Evolutionary conservation across 2,888 invertebrate genomes (phyloP).

Genomic region (Dasysyrphus tricinctus): DNA sequence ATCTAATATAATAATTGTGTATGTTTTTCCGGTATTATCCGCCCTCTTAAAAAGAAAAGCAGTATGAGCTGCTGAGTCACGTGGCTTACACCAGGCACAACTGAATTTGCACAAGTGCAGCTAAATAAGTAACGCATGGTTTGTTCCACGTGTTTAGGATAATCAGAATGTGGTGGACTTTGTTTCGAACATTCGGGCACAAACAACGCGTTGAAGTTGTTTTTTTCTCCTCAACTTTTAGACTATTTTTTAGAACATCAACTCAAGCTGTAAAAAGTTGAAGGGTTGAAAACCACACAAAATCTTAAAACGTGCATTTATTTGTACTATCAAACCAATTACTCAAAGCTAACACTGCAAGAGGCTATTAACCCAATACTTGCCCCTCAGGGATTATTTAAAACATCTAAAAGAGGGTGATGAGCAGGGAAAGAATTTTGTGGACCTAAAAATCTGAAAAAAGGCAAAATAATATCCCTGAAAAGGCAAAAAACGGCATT

Average conservation of each 20-base stretch:
- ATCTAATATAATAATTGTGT: too few relatives aligned
- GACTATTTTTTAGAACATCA: background rate
- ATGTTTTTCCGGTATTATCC: too few relatives aligned
- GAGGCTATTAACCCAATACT: background rate
- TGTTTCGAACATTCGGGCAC: background rate
- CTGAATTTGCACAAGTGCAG: constrained; percentile 11
- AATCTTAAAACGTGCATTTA: background rate
- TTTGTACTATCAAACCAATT: background rate
- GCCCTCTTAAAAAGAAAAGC: too few relatives aligned
- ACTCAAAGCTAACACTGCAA: background rate
- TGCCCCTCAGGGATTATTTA: background rate
- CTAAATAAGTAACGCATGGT: background rate
- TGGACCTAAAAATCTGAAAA: too few relatives aligned
- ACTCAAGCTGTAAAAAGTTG: background rate
- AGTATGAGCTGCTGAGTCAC: background rate
- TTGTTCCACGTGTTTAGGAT: constrained; percentile 9
- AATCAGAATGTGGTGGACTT: background rate
- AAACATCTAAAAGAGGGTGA: background rate
- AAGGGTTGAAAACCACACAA: background rate
- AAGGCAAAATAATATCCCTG: too few relatives aligned
- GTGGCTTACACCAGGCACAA: background rate
- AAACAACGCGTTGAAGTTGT: background rate
- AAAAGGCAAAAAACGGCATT: too few relatives aligned
- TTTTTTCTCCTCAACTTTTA: background rate
- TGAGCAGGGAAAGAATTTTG: too few relatives aligned